Evolutionary conservation across 2,113 vertebrate species (phyloP), one percentile per base, ranked within the genome.

Genomic region (Caloenas nicobarica): DNA sequence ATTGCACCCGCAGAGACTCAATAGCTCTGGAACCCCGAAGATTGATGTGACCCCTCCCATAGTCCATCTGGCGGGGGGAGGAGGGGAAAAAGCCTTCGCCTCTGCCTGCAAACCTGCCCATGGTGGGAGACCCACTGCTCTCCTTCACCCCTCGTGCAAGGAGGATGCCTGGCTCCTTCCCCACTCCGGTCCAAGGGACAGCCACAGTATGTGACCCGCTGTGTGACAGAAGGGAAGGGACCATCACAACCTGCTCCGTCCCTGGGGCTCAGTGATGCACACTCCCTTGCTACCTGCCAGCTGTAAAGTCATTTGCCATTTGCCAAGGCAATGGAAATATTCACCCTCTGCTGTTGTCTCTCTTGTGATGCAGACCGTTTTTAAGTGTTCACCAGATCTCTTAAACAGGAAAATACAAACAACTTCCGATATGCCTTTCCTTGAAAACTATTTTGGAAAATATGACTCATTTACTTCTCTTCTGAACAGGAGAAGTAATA

Each of bases 401-500:
- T 46, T 54, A 18, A 66, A 46, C 8, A 36, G 57, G 36, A 81
- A 93, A 91, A 90, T 31, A 76, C 44, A 74, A 78, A 89, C 57
- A 90, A 21, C 25, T 54, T 82, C 83, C 40, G 38, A 61, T 42
- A 58, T 15, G 26, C 46, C 53, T 22, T 62, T 69, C 73, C 38
- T 69, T 91, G 78, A 88, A 92, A 92, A 76, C 26, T 87, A 34
- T 89, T 94, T 48, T 31, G 85, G 72, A 80, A 92, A 92, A 81
- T 29, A 71, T 62, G 65, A 88, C 86, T 91, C 64, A 71, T 94
- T 96, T 48, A 56, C 79, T 95, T 89, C 83, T 92, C 72, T 84
- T 93, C 91, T 88, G 91, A 95, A 93, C 73, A 95, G 79, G 64
- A 89, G 90, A 89, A 95, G 46, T 95, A 82, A 71, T 91, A 89